Conservation (phyloP, 2,888 invertebrate species). For the Arge pagana region DNA sequence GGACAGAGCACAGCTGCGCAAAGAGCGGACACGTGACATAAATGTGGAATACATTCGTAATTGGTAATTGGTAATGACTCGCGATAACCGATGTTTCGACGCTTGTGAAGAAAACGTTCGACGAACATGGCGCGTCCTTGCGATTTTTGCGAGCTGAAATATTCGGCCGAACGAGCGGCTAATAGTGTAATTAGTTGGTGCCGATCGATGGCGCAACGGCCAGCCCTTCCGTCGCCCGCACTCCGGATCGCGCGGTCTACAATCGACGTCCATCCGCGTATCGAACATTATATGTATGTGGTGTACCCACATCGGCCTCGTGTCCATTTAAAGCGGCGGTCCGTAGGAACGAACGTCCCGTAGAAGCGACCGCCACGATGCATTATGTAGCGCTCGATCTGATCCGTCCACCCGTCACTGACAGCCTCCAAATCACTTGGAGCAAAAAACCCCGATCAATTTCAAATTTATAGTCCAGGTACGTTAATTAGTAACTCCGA, state of each 20-base stretch:
- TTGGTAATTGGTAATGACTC: too few relatives aligned
- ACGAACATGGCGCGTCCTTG: too few relatives aligned
- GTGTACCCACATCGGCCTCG: constrained; percentile 5
- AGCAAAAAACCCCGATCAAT: constrained; percentile 44
- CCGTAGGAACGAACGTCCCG: not conserved
- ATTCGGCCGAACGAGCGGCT: constrained; percentile 27
- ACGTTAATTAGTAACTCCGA: constrained; percentile 28
- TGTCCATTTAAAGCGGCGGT: constrained; percentile 22
- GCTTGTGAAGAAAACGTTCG: too few relatives aligned
- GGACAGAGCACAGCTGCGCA: too few relatives aligned
- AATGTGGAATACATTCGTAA: too few relatives aligned
- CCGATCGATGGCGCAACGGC: constrained; percentile 21
- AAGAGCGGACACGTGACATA: too few relatives aligned
- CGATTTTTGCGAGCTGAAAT: too few relatives aligned
- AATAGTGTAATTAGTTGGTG: constrained; percentile 39
- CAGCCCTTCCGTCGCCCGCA: not conserved
- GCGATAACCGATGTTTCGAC: too few relatives aligned
- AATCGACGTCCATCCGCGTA: too few relatives aligned
- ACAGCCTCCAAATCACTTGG: constrained; percentile 31
- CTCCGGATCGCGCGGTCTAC: not conserved
- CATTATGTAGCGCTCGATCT: constrained; percentile 23
- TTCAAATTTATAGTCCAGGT: constrained; percentile 47
- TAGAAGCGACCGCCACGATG: constrained; percentile 13
- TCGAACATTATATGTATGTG: too few relatives aligned
- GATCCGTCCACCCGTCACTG: constrained; percentile 22